Evolutionary conservation across 2,113 vertebrate species (phyloP), one percentile per base, ranked within the genome.

Genomic region (Triplophysa siluroides): DNA sequence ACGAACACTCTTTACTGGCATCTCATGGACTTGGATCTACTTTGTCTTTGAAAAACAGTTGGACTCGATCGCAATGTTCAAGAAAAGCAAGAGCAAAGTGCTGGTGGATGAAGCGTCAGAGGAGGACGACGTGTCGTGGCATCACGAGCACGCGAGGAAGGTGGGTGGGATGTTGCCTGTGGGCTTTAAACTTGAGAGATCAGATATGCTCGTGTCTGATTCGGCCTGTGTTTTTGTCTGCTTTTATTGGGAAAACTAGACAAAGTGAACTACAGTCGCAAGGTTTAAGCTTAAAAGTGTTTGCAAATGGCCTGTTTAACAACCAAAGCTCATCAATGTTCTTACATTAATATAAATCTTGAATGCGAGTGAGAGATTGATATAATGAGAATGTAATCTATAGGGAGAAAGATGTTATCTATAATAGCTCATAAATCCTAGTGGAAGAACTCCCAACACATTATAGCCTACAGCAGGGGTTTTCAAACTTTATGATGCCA

Each of bases 51-150:
- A 62, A 41, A 6, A 45, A 65, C n/a, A 8, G 18, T 60, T 12
- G 13, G 52, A 0, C 8, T 7, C 0, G 29, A 80, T 41, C 12
- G 38, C 9, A 26, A 94, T 94, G 93, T 94, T 93, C 38, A 93
- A 90, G 84, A 92, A 88, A 83, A 93, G 91, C 86, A 94, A 92
- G 83, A 92, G 92, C 78, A 90, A 93, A 90, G 90, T 92, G 75
- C 78, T 94, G 87, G 92, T 94, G 90, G 92, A 94, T 78, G 90
- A 91, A 60, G 88, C 91, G 81, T 92, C 93, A 41, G 93, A 93
- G 69, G 93, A 94, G 75, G 93, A 93, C 81, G 92, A 93, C 86
- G 90, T 91, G 89, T 90, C 91, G 66, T 93, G 92, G 92, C 93
- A 90, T 81, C 83, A 90, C 38, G 90, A 90, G 79, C 92, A 90